Percentiles rank a stretch among this genome's conserved stretches.
These are phyloP conservation scores for Drosophila kepulauana DNA, from an alignment of 1,140 invertebrate genomes.

Conservation along the genomic window DNA sequence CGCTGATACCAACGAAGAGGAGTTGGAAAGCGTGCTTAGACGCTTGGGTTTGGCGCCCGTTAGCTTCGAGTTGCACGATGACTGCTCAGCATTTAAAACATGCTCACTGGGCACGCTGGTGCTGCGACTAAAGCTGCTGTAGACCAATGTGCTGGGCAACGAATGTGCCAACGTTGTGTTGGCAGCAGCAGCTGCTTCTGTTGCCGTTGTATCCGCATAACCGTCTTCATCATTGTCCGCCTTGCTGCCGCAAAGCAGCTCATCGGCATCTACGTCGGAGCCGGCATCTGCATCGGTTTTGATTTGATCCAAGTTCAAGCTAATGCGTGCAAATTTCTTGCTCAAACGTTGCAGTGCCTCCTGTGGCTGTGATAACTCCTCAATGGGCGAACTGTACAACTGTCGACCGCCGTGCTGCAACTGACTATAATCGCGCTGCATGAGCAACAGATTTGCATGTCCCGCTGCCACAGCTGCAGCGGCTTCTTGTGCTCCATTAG, in stretches of 20 bases:
- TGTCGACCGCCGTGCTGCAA: slow-evolving; percentile 67
- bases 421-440: slow-evolving; percentile 77
- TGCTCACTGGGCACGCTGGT: slow-evolving; percentile 62
- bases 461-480: slow-evolving; percentile 14
- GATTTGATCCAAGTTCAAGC: slow-evolving; percentile 78
- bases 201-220: slow-evolving; percentile 2
- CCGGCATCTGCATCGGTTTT: slow-evolving; percentile 53
- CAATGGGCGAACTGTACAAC: slow-evolving; percentile 76
- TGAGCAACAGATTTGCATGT: slow-evolving; percentile 66
- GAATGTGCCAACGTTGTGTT: slow-evolving; percentile 58
- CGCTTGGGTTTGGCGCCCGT: slow-evolving; percentile 82
- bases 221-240: slow-evolving; percentile 16
- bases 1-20: slow-evolving; percentile 72
- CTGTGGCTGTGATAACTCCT: slow-evolving; percentile 63
- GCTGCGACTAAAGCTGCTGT: slow-evolving; percentile 64
- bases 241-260: slow-evolving; percentile 34
- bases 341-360: slow-evolving; percentile 66
- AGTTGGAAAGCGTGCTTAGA: slow-evolving; percentile 61
- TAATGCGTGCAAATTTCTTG: slow-evolving; percentile 78
- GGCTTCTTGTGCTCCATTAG: slow-evolving; percentile 29
- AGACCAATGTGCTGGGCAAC: slow-evolving; percentile 66
- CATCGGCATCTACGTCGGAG: slow-evolving; percentile 45
- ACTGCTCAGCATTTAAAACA: slow-evolving; percentile 16
- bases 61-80: slow-evolving; percentile 59
- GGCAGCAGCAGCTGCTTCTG: neutral